A percentile compares a stretch with the other conserved stretches of the same genome.
These are phyloP conservation scores for Gallinago jamesoni DNA, from an alignment of 2,113 vertebrate genomes.

Conservation along the genomic window DNA sequence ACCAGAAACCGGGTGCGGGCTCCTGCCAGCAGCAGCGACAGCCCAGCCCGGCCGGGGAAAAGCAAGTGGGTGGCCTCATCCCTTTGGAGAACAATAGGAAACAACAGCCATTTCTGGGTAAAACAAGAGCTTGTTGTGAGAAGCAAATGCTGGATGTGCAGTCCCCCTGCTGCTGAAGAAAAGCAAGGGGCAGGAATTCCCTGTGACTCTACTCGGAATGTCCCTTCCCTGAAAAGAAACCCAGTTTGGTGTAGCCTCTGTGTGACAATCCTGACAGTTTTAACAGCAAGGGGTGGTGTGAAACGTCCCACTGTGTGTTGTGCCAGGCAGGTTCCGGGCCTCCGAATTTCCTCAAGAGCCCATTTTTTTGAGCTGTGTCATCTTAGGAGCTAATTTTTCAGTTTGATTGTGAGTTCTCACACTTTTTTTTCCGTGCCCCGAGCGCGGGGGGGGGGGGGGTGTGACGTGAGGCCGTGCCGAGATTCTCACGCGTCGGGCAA, in stretches of 20 bases:
- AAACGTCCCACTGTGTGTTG: not conserved
- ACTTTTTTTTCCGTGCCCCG: not conserved
- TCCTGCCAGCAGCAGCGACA: not conserved
- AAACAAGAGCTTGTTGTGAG: not conserved
- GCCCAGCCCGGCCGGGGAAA: not conserved
- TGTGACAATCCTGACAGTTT: not conserved
- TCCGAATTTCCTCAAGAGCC: not conserved
- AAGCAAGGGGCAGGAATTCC: not conserved
- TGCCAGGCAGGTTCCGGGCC: not conserved
- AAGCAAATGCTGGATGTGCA: not conserved
- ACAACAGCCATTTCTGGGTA: not conserved
- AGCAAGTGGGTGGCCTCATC: conserved; percentile 37
- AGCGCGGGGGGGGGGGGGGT: not conserved
- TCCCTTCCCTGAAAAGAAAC: not conserved
- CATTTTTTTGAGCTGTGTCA: not conserved
- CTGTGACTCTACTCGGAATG: not conserved
- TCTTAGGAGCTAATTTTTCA: not conserved
- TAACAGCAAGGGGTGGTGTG: not conserved
- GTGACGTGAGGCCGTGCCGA: not conserved
- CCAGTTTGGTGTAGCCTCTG: not conserved
- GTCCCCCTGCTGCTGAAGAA: not conserved
- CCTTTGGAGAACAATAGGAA: conserved; percentile 26
- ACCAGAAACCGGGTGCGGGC: not conserved
- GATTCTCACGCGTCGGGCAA: rapidly evolving
- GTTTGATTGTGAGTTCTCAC: rapidly evolving